Evolutionary conservation across 2,797 vertebrate genomes (phyloP).

Genomic region (Pangasius sanitwongsei): DNA sequence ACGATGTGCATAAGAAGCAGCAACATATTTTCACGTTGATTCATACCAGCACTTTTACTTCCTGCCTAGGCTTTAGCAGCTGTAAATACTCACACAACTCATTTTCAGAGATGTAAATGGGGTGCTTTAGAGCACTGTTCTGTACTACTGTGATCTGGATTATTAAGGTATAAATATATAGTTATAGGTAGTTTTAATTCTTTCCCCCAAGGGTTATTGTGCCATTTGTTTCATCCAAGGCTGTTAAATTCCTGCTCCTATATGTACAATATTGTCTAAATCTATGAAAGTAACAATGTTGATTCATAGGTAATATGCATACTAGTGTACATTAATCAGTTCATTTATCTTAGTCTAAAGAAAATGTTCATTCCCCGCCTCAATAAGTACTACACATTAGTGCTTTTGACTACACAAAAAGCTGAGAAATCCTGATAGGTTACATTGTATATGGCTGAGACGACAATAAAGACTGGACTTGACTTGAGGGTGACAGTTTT

Average conservation of each 20-base stretch:
- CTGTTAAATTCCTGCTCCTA: not conserved
- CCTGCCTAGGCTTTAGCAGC: not conserved
- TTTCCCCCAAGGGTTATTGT: not conserved
- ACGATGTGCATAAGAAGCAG: not conserved
- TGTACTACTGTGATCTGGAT: not conserved
- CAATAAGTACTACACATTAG: not conserved
- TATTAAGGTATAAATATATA: not conserved
- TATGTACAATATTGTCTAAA: not conserved
- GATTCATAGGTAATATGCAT: not conserved
- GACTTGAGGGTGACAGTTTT: not conserved
- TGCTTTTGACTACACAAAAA: not conserved
- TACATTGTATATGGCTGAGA: not conserved
- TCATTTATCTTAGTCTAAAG: not conserved
- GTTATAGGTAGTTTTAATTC: not conserved
- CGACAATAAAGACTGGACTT: not conserved
- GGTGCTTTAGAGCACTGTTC: not conserved
- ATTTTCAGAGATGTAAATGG: not conserved
- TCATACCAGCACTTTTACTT: slow-evolving; percentile 6
- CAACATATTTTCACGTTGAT: slow-evolving; percentile 9
- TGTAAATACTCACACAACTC: not conserved
- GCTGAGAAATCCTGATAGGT: not conserved
- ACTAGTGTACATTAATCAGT: not conserved
- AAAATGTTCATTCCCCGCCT: not conserved
- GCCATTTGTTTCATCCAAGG: not conserved
- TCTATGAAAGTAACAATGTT: not conserved